These are phyloP conservation scores for Mormyrops attenuatus DNA, from an alignment of 2,797 vertebrate species.

Conservation along the genomic window DNA sequence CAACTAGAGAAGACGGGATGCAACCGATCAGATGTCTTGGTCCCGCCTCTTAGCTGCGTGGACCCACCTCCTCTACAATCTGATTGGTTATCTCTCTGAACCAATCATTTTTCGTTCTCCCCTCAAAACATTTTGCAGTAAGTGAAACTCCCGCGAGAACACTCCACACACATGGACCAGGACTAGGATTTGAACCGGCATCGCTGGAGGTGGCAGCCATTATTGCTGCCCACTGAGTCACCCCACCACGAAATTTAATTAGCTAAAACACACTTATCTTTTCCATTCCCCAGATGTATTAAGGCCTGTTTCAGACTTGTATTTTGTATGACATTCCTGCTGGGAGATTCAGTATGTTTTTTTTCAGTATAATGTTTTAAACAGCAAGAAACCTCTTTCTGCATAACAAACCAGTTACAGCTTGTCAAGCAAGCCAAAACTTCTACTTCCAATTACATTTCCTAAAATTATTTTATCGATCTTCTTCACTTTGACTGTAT, in stretches of 20 bases:
- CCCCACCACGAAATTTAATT: not conserved
- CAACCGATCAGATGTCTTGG: not conserved
- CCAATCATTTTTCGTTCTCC: not conserved
- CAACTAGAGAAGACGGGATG: not conserved
- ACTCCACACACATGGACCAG: not conserved
- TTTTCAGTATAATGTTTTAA: not conserved
- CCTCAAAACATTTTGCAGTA: not conserved
- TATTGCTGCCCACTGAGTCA: not conserved
- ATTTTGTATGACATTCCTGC: not conserved
- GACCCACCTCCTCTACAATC: not conserved
- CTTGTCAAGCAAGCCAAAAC: not conserved
- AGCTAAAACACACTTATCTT: not conserved
- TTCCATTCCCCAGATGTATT: not conserved
- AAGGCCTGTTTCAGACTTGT: not conserved
- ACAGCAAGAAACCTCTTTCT: not conserved
- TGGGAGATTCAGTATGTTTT: not conserved
- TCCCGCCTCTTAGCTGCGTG: not conserved
- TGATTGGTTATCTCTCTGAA: not conserved
- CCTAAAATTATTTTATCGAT: not conserved
- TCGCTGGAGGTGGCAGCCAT: not conserved
- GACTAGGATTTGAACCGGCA: not conserved
- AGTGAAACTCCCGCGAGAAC: not conserved
- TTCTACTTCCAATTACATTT: slow-evolving; percentile 5
- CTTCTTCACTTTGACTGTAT: not conserved
- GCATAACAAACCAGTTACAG: not conserved